These are phyloP conservation scores for Pseudomyrmex gracilis DNA, from an alignment of 1,140 invertebrate genomes.

Conservation along the genomic window DNA sequence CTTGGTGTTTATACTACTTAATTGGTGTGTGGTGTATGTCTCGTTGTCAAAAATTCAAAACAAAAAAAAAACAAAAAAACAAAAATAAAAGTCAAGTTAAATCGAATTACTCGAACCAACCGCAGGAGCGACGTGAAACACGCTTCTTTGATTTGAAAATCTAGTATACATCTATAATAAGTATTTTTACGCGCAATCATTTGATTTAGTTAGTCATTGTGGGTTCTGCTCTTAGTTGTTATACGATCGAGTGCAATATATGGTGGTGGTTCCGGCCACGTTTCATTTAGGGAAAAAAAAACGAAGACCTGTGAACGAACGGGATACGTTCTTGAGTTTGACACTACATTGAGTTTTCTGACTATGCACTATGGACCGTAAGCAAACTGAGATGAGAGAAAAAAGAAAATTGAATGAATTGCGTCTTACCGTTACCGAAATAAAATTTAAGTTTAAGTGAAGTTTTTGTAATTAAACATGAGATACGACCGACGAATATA, in stretches of 20 bases:
- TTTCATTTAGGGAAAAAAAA: constrained; percentile 57
- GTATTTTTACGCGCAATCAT: neutral
- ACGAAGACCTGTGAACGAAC: constrained; percentile 19
- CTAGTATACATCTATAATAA: neutral
- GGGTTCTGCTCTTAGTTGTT: constrained; percentile 64
- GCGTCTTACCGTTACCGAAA: constrained; percentile 22
- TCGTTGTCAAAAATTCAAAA: constrained; percentile 7
- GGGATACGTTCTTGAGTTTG: constrained; percentile 7
- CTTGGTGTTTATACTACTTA: constrained; percentile 17
- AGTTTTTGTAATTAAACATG: constrained; percentile 51
- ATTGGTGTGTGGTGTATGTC: constrained; percentile 49
- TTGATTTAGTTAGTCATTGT: constrained; percentile 54
- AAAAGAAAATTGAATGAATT: neutral
- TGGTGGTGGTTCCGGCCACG: constrained; percentile 41
- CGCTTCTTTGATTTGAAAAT: neutral
- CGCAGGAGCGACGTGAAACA: no score
- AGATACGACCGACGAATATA: constrained; percentile 57
- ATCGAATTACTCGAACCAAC: no score
- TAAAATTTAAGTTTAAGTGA: constrained; percentile 36
- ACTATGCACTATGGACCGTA: neutral
- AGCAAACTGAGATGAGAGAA: neutral
- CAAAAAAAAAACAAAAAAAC: no score
- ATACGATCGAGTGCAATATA: constrained; percentile 76
- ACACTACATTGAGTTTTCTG: constrained; percentile 36
- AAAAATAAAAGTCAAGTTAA: neutral